A percentile compares a stretch with the other conserved stretches of the same genome.
Evolutionary conservation across 2,113 vertebrate genomes (phyloP).

Genomic region (Sinocyclocheilus anshuiensis): DNA sequence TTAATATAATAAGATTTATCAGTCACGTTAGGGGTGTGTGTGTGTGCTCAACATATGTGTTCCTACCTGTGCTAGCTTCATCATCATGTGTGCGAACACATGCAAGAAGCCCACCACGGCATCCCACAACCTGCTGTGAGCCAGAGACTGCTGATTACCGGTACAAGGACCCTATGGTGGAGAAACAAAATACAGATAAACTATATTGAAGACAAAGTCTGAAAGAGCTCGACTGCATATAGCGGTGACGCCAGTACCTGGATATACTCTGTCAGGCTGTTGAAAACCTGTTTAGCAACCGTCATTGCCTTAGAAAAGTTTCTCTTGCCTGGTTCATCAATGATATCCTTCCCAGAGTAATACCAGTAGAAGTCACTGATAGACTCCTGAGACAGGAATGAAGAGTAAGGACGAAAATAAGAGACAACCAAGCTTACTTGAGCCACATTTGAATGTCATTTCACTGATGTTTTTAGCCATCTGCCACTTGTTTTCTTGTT

Average conservation of each 20-base stretch:
- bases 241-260: conserved; percentile 75
- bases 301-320: conserved; percentile 98
- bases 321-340: conserved; percentile 91
- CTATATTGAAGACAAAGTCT: too few relatives aligned
- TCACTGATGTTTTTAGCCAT: too few relatives aligned
- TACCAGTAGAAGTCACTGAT: conserved; percentile 99
- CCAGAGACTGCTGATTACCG: conserved; percentile 95
- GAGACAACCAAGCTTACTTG: too few relatives aligned
- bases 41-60: background rate
- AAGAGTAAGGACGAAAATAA: too few relatives aligned
- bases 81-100: conserved; percentile 98
- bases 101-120: conserved; percentile 95
- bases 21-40: background rate
- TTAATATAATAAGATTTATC: background rate
- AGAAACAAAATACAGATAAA: background rate
- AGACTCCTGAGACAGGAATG: conserved; percentile 79
- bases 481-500: too few relatives aligned
- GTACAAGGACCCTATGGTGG: conserved; percentile 87
- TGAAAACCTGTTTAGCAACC: conserved; percentile 94
- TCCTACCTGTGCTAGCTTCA: conserved; percentile 92
- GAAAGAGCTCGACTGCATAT: background rate
- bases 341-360: conserved; percentile 94
- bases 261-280: conserved; percentile 95
- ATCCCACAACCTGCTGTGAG: conserved; percentile 95
- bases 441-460: too few relatives aligned